phyloP scores from a whole-genome alignment of 2,797 vertebrate species.

The Bucorvus abyssinicus region DNA sequence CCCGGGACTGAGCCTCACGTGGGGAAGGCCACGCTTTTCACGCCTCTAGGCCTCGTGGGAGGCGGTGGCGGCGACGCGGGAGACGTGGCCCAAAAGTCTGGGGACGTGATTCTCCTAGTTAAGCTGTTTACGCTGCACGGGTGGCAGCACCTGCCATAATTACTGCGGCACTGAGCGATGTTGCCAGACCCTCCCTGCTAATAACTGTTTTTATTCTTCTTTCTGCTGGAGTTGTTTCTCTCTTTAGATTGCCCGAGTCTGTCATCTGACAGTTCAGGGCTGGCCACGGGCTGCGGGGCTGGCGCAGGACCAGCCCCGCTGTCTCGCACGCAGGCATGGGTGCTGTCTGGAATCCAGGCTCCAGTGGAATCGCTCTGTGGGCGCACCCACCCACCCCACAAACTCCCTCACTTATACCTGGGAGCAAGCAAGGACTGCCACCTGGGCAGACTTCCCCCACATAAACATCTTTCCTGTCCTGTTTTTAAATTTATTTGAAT shows the following conservation, averaged over 20 bases:
- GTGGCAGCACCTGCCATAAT: not conserved
- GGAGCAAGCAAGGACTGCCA: not conserved
- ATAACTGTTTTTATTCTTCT: not conserved
- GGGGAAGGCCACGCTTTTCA: too few species aligned
- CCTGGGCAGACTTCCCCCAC: not conserved
- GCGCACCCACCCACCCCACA: accelerated
- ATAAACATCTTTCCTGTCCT: not conserved
- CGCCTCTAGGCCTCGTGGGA: too few species aligned
- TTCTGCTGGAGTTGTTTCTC: not conserved
- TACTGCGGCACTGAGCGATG: not conserved
- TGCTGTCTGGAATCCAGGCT: accelerated
- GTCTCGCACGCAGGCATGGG: not conserved
- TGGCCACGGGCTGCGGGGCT: not conserved
- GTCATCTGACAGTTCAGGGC: not conserved
- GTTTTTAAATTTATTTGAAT: not conserved
- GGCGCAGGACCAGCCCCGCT: accelerated
- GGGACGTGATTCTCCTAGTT: accelerated
- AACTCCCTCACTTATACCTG: not conserved
- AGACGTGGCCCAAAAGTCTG: accelerated
- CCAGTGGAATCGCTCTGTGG: accelerated
- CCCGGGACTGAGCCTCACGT: too few species aligned
- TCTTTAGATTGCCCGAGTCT: accelerated
- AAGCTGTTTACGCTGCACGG: not conserved
- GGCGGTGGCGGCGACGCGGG: too few species aligned
- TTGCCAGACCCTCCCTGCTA: not conserved